Base-by-base conservation (phyloP, 2,797 vertebrate species). In the Tarsius wallacei region DNA sequence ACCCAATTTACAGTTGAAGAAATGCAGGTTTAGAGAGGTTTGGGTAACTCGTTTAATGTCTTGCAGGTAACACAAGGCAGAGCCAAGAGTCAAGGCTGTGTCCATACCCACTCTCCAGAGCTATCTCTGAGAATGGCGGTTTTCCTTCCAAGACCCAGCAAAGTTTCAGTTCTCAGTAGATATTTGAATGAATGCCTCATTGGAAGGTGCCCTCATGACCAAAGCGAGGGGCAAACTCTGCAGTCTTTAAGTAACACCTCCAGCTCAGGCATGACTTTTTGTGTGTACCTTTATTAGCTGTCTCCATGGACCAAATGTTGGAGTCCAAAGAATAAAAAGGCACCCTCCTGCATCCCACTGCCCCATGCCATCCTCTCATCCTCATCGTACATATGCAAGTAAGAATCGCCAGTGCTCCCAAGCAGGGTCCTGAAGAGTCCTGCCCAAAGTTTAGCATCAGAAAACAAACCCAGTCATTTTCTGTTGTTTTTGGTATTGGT, bases 401-500 rank as follows among this genome's bases (percentile, higher is more conserved):
- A 47, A 73, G 70, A 49, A 19, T 59, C 64, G 24, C 33, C 11
- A 2, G 2, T 0, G 80, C 13, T 9, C 49, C 49, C 1, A 11
- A 36, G 55, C 49, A 77, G 51, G 96, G 77, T 47, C 14, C 64
- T 28, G 28, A 55, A 53, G 0, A 66, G 77, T 53, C 68, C 33
- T 8, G 9, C 19, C 33, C 3, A 14, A 13, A 33, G 26, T 53
- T 95, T 61, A 2, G 24, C 31, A 33, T 74, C 21, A 16, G 96
- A 96, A 94, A 76, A 89, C 74, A 80, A 82, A 12, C 36, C 68
- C 31, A 73, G 33, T 11, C 61, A 95, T 97, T 91, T 81, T 86
- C 92, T 91, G 2, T 88, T 90, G 83, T 96, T 94, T 98, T 88
- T 91, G 96, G 96, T 97, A 93, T 98, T 70, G 42, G 87, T n/a